A percentile compares a stretch with the other conserved stretches of the same genome.
phyloP scores from a whole-genome alignment of 2,888 invertebrate genomes.

The Synanthedon myopaeformis region DNA sequence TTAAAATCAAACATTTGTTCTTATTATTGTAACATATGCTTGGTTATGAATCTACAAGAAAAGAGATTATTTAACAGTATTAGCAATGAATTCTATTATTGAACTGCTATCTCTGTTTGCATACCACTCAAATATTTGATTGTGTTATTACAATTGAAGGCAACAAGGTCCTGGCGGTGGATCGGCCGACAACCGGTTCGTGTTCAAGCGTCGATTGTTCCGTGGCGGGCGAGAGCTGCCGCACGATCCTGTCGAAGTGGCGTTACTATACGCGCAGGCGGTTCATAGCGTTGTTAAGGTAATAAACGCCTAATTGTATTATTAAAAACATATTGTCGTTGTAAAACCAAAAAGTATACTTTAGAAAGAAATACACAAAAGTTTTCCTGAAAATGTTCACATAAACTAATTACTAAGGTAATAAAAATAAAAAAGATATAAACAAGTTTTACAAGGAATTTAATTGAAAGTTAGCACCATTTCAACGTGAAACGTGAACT shows the following conservation, averaged over 20 bases:
- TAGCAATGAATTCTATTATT: no score
- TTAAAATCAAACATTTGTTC: no score
- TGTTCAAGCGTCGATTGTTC: constrained; percentile 91
- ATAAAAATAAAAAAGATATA: no score
- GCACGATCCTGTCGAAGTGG: constrained; percentile 95
- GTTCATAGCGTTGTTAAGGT: constrained; percentile 96
- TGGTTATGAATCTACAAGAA: no score
- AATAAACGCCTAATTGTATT: constrained; percentile 11
- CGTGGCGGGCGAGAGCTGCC: constrained; percentile 89
- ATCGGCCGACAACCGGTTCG: constrained; percentile 90
- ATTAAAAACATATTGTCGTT: not conserved
- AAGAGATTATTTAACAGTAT: no score
- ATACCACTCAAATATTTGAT: no score
- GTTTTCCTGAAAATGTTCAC: not conserved
- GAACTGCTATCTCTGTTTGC: no score
- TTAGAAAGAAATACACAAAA: not conserved
- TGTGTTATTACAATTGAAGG: constrained; percentile 17
- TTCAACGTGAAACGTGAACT: no score
- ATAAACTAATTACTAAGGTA: no score
- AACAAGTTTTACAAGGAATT: no score
- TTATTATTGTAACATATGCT: no score
- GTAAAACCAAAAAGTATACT: not conserved
- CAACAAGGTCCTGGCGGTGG: constrained; percentile 77
- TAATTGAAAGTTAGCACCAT: no score
- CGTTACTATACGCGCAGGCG: constrained; percentile 93